phyloP scores from a whole-genome alignment of 2,888 invertebrate genomes.

The Bellardia pandia region DNA sequence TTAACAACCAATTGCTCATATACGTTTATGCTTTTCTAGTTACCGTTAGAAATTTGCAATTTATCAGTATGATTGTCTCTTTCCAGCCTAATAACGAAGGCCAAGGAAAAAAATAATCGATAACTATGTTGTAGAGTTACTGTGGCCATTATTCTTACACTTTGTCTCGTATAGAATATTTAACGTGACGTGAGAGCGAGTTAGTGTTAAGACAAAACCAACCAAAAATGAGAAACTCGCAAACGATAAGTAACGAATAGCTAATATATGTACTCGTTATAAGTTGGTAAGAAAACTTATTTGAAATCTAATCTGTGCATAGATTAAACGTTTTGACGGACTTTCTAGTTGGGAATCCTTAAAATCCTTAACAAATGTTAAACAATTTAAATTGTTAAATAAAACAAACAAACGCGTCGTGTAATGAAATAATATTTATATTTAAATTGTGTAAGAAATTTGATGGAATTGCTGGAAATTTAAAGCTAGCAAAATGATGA shows the following conservation, averaged over 20 bases:
- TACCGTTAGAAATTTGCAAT: constrained; percentile 34
- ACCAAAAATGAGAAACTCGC: neutral
- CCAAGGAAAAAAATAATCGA: constrained; percentile 73
- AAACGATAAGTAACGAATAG: constrained; percentile 39
- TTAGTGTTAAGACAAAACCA: neutral
- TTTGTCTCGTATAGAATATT: neutral
- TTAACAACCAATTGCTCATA: neutral
- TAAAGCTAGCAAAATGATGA: neutral
- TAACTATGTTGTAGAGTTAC: constrained; percentile 70
- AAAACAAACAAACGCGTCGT: constrained; percentile 43
- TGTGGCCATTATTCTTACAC: constrained; percentile 32
- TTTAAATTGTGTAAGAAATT: neutral
- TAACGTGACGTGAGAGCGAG: neutral
- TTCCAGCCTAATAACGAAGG: constrained; percentile 62
- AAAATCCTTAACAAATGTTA: constrained; percentile 9
- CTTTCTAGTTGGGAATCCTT: constrained; percentile 41
- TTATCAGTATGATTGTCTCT: constrained; percentile 36
- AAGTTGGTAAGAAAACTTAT: constrained; percentile 38
- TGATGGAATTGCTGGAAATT: neutral
- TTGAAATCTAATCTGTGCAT: constrained; percentile 56
- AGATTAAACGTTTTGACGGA: constrained; percentile 62
- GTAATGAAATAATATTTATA: constrained; percentile 8
- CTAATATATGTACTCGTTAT: constrained; percentile 42
- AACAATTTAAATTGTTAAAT: neutral
- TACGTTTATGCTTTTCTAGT: constrained; percentile 56